Conservation (phyloP, 2,113 vertebrate species). For the Melospiza melodia region DNA sequence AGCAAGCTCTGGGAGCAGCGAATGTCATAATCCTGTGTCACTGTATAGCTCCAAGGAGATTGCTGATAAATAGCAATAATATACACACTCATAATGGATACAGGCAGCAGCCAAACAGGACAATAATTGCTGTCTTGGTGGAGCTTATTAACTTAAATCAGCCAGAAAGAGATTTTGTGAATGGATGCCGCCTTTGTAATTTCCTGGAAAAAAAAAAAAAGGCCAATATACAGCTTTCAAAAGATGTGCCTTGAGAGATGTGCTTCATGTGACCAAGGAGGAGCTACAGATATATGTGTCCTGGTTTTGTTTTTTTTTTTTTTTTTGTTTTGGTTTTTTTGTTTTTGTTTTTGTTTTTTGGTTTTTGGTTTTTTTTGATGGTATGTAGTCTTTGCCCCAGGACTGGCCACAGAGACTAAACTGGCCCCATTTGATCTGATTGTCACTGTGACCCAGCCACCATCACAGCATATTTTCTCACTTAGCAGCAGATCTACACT, state of each 20-base stretch:
- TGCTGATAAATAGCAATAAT: slow-evolving; percentile 16
- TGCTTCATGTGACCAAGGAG: background rate
- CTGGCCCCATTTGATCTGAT: background rate
- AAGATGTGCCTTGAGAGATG: background rate
- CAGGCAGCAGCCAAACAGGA: background rate
- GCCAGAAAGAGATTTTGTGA: background rate
- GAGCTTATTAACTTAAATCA: slow-evolving; percentile 14
- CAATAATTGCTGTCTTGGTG: background rate
- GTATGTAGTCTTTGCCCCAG: background rate
- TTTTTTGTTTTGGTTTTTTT: no score
- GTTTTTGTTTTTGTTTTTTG: background rate
- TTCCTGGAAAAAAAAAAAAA: background rate
- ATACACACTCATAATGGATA: background rate
- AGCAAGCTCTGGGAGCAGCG: background rate
- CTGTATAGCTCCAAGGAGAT: background rate
- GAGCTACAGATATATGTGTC: background rate
- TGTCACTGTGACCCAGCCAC: fast-evolving
- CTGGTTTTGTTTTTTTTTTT: background rate
- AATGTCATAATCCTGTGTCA: background rate
- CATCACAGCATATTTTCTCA: background rate
- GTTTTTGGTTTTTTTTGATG: background rate
- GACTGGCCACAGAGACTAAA: background rate
- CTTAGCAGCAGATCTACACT: fast-evolving
- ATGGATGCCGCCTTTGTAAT: background rate
- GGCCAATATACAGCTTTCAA: background rate